These are phyloP conservation scores for Hydropsyche betteni DNA, from an alignment of 2,888 invertebrate species.

Conservation along the genomic window DNA sequence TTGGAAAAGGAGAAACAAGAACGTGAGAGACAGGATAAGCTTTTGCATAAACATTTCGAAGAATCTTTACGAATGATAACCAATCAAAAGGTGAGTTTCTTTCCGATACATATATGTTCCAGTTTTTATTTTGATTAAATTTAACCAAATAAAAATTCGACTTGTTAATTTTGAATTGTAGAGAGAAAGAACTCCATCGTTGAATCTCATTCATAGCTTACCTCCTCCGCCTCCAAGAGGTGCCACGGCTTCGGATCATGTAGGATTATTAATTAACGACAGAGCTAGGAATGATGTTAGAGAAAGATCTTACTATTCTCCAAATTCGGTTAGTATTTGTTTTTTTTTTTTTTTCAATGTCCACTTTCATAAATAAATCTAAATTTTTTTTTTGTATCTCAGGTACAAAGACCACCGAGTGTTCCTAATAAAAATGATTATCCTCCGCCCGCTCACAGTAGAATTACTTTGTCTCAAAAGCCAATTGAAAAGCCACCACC, in stretches of 20 bases:
- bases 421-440: constrained; percentile 60
- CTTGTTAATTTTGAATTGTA: constrained; percentile 53
- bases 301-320: constrained; percentile 45
- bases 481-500: constrained; percentile 54
- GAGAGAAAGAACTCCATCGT: constrained; percentile 66
- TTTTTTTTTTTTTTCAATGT: not conserved
- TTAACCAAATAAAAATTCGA: too few relatives aligned
- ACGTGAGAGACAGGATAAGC: constrained; percentile 72
- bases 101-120: not conserved
- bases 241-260: constrained; percentile 37
- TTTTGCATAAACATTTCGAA: constrained; percentile 89
- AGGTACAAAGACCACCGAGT: constrained; percentile 57
- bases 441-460: constrained; percentile 61
- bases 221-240: constrained; percentile 60
- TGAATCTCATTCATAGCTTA: constrained; percentile 67
- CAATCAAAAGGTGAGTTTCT: constrained; percentile 73
- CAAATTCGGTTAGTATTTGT: constrained; percentile 41
- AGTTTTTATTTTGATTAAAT: not conserved
- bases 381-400: constrained; percentile 31
- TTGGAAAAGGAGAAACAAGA: constrained; percentile 63
- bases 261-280: constrained; percentile 39
- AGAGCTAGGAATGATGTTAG: constrained; percentile 43
- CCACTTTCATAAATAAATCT: not conserved
- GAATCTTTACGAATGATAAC: constrained; percentile 79
- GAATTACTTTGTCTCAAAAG: constrained; percentile 55